Percentiles rank a stretch among this genome's conserved stretches.
phyloP scores from a whole-genome alignment of 1,140 invertebrate genomes.

The Drosophila melanica region DNA sequence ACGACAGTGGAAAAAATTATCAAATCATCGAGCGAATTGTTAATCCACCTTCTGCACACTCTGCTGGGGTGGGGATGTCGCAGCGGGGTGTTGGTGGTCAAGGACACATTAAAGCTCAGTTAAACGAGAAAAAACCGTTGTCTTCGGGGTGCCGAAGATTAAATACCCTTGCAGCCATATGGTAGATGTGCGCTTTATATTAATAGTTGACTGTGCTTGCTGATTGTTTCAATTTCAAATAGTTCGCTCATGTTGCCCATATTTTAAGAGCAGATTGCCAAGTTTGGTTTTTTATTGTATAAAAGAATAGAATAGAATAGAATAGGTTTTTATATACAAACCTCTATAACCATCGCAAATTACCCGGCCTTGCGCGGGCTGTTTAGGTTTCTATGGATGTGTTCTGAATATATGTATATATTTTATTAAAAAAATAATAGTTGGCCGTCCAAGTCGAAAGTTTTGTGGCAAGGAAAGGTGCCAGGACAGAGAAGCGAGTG shows the following conservation, averaged over 20 bases:
- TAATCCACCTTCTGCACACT: conserved; percentile 31
- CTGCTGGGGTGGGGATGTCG: background rate
- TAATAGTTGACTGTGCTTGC: too few relatives aligned
- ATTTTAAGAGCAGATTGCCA: too few relatives aligned
- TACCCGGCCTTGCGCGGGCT: background rate
- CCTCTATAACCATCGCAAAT: too few relatives aligned
- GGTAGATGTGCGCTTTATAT: too few relatives aligned
- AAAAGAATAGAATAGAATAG: too few relatives aligned
- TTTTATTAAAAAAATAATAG: conserved; percentile 9
- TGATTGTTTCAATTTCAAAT: too few relatives aligned
- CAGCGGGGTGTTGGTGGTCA: conserved; percentile 5
- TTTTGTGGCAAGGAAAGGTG: conserved; percentile 6
- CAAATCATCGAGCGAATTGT: conserved; percentile 46
- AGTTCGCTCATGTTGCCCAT: too few relatives aligned
- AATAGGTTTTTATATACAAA: too few relatives aligned
- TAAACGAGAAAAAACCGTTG: background rate
- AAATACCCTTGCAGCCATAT: too few relatives aligned
- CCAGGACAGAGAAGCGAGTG: conserved; percentile 10
- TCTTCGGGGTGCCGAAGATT: too few relatives aligned
- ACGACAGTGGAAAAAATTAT: conserved; percentile 52
- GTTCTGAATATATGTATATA: conserved; percentile 15
- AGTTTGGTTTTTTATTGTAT: too few relatives aligned
- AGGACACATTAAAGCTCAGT: conserved; percentile 34
- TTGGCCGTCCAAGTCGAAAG: conserved; percentile 43
- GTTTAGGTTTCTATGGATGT: conserved; percentile 27